Base-by-base conservation (phyloP, 2,888 invertebrate genomes). In the Stenodema calcarata region DNA sequence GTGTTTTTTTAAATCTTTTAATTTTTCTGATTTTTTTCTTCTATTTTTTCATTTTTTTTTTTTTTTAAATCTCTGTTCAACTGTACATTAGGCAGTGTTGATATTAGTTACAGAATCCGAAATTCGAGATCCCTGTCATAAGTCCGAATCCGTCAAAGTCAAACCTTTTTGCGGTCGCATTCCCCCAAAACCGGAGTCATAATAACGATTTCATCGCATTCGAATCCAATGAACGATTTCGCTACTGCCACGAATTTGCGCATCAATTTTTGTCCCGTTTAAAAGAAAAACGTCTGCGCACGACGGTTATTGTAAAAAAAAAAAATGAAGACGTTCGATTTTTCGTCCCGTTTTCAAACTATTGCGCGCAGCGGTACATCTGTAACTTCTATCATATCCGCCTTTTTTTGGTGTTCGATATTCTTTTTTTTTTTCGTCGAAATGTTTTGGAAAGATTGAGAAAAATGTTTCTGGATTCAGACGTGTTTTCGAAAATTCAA, bases 341-440 rank as follows among this genome's bases (percentile, higher is more conserved):
- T 35, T 35, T 35, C 35, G 35, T 35, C 35, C 35, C 35, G 35
- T 14, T 11, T 50, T 50, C 16, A n/a, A 50, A 50, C 23, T 16
- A 82, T 82, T 23, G 11, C 23, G 42, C 27, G 82, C 82, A 82
- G 82, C n/a, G 4, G 62, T 80, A 1, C 30, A 35, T 88, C 86
- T 78, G 88, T 88, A 88, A 87, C 88, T 85, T 69, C 87, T 88
- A 85, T 87, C 88, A 88, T 88, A 88, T 88, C 88, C 76, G 88
- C 88, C 88, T 86, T 86, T n/a, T 18, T 73, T 73, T 73, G 9
- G 0, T 73, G 3, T 78, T 78, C 16, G 3, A 18, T 30, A 11
- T 11, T 47, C 12, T 47, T 47, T 16, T 12, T 47, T 12, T 2
- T 9, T 47, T 47, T 16, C 47, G 47, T 47, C 47, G 47, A 12